phyloP scores from a whole-genome alignment of 1,140 invertebrate genomes.

The Brachionus plicatilis region DNA sequence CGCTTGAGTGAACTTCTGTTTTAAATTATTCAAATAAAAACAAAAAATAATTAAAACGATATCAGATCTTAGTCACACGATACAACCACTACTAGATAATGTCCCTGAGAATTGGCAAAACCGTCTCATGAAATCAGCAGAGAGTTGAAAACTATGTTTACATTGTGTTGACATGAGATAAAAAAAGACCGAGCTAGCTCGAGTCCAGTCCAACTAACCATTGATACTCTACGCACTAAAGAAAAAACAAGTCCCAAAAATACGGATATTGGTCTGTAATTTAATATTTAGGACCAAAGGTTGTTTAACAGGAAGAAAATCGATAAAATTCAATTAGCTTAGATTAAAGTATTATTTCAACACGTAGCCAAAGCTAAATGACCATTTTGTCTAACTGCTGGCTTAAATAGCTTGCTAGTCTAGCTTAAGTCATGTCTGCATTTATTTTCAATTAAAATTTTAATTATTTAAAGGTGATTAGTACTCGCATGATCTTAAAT shows the following conservation, averaged over 20 bases:
- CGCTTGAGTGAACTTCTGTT: background rate
- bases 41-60: conserved; percentile 25
- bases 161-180: background rate
- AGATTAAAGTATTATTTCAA: background rate
- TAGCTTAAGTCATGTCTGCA: background rate
- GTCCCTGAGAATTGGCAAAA: background rate
- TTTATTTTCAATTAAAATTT: conserved; percentile 5
- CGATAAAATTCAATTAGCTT: background rate
- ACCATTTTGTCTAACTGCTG: background rate
- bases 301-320: background rate
- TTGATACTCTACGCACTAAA: background rate
- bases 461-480: conserved; percentile 2
- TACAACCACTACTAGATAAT: background rate
- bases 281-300: background rate
- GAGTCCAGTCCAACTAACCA: background rate
- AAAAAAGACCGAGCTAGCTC: background rate
- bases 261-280: background rate
- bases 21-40: background rate
- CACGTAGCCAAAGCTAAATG: background rate
- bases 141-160: background rate
- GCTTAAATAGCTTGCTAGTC: background rate
- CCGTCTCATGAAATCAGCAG: background rate
- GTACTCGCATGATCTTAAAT: background rate
- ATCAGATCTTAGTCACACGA: conserved; percentile 2
- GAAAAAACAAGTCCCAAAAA: background rate